Base-by-base conservation (phyloP, 2,888 invertebrate genomes). In the Calameuta idolon region DNA sequence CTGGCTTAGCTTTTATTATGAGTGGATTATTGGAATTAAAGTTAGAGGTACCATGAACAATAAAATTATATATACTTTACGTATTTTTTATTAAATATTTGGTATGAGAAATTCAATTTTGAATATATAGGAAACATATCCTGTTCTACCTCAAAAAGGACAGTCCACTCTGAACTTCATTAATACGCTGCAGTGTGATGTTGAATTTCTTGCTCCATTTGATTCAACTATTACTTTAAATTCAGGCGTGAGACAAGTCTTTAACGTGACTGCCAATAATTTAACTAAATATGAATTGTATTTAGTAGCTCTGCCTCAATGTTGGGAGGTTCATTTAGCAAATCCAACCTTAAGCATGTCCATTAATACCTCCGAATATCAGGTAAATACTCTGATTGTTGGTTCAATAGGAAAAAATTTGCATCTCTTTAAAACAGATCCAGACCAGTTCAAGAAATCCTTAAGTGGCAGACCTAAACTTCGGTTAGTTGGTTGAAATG, bases 1-100 rank as follows among this genome's bases (percentile, higher is more conserved):
- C 95, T 34, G 93, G 94, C 0, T 81, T 94, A 34, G 93, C 96
- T 0, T 96, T 96, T 89, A 90, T 95, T 4, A 92, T 94, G 5
- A 95, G 94, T 69, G 94, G 93, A 30, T 84, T 94, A 76, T 93
- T 93, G 89, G 96, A 89, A 93, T 93, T 91, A 15, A 83, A 87
- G 35, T 90, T 96, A 76, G 95, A 95, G 91, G 93, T 95, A 80
- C 69, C 30, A 30, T 5, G 11, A n/a, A 71, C 71, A 30, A 34
- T 71, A 33, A 33, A 71, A 33, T 34, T 31, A 9, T 23, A 71
- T 9, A 71, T 9, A 33, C 30, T 71, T 5, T 31, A 35, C 4
- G 23, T 23, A 12, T 74, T 30, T 34, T 37, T 74, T 35, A 34
- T 75, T 33, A 4, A 35, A 77, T 15, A 69, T 23, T 75, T 37